A percentile compares a stretch with the other conserved stretches of the same genome.
These are phyloP conservation scores for Phylloscopus trochilus DNA, from an alignment of 2,113 vertebrate species.

Conservation along the genomic window DNA sequence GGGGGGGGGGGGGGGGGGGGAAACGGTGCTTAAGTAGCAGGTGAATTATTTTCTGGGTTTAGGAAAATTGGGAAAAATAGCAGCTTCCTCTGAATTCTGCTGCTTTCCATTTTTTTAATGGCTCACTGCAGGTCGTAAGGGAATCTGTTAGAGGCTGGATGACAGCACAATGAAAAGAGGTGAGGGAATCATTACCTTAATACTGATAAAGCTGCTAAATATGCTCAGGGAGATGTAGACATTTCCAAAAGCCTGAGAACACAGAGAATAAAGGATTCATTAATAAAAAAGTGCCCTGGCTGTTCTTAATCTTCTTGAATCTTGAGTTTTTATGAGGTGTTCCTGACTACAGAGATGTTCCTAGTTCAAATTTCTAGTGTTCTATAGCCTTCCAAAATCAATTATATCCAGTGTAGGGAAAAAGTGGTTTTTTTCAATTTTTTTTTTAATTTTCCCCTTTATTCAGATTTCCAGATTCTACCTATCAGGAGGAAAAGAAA, in stretches of 20 bases:
- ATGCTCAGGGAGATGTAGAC: slow-evolving; percentile 24
- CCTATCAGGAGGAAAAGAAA: background rate
- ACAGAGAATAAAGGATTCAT: background rate
- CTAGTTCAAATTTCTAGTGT: background rate
- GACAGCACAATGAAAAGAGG: background rate
- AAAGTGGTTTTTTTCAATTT: background rate
- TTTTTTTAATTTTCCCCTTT: background rate
- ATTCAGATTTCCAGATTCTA: background rate
- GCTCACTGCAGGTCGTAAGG: background rate
- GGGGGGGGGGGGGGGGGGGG: no score
- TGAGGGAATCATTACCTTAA: slow-evolving; percentile 32
- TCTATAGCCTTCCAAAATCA: background rate
- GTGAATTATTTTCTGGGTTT: background rate
- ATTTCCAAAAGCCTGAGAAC: slow-evolving; percentile 16
- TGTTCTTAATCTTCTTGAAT: slow-evolving; percentile 23
- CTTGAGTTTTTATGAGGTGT: background rate
- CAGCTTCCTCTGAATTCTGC: background rate
- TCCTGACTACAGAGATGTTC: background rate
- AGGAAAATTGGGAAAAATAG: background rate
- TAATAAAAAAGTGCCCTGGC: background rate
- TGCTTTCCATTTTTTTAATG: background rate
- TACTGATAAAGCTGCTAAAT: slow-evolving; percentile 41
- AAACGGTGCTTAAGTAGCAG: background rate
- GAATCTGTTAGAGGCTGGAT: background rate
- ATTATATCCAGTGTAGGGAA: background rate